phyloP scores from a whole-genome alignment of 2,888 invertebrate species.

The Andrena fulva region DNA sequence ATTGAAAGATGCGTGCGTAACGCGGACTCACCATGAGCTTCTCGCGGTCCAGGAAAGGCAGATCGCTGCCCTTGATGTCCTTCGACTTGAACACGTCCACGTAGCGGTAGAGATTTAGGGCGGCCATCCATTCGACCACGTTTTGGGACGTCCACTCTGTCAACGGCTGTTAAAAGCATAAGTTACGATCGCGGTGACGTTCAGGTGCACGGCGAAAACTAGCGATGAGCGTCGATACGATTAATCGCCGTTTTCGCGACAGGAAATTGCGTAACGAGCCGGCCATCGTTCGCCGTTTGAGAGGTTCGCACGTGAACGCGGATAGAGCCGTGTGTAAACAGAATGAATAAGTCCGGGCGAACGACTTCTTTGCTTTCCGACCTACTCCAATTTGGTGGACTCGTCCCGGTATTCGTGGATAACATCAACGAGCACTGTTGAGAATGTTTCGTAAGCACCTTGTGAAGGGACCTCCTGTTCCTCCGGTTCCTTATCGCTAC shows the following conservation, averaged over 20 bases:
- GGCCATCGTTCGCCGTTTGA: conserved; percentile 37
- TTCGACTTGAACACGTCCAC: conserved; percentile 90
- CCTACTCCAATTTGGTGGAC: not conserved
- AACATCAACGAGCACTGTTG: not conserved
- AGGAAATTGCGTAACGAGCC: conserved; percentile 42
- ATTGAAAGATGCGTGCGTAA: not conserved
- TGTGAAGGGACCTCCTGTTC: not conserved
- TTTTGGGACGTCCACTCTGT: conserved; percentile 89
- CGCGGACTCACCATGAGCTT: conserved; percentile 87
- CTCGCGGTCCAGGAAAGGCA: conserved; percentile 88
- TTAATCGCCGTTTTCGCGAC: conserved; percentile 43
- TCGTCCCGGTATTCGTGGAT: not conserved
- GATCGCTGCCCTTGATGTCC: conserved; percentile 89
- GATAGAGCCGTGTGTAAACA: conserved; percentile 9
- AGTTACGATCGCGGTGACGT: conserved; percentile 9
- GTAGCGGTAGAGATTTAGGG: conserved; percentile 90
- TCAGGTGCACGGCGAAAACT: conserved; percentile 12
- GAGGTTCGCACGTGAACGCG: conserved; percentile 3
- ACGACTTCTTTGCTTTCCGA: not conserved
- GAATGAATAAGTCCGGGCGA: conserved; percentile 20
- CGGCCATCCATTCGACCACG: conserved; percentile 92
- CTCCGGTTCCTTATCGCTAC: conserved; percentile 1
- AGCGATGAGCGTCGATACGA: not conserved
- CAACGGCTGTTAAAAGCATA: conserved; percentile 86
- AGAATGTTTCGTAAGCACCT: not conserved